Evolutionary conservation across 2,888 invertebrate species (phyloP), one percentile per base, ranked within the genome.

Genomic region (Apamea epomidion): DNA sequence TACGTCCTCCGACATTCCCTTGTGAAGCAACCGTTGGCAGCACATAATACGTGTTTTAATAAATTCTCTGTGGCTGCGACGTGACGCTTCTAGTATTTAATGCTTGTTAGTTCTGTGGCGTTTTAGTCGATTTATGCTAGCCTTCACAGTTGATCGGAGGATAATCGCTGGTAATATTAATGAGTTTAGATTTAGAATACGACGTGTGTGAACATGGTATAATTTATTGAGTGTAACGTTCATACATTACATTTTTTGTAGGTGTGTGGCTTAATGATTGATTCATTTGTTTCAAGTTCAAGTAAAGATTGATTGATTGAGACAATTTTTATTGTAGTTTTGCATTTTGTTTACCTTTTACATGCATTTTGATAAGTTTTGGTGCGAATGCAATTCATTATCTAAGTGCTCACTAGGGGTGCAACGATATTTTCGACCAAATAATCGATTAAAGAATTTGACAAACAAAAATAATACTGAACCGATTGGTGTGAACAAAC

Each of bases 21-120:
- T 87, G 91, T 93, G 92, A 88, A 81, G 91, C 91, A 93, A 93
- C 90, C 78, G 86, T 93, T 95, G 94, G 93, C 94, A 93, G 51
- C 62, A 51, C 51, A n/a, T 18, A 21, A 37, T 78, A 84, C 79
- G 70, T 78, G 79, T 78, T 84, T 84, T 82, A 83, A 81, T 84
- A 83, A 84, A 89, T 90, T 83, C 81, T 83, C 65, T 45, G 67
- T 71, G 60, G 65, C 42, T 69, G 81, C 84, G 70, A 86, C 80
- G 80, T 80, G 83, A 82, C 83, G 78, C 78, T 78, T 74, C 71
- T 78, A 76, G 74, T 70, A 70, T 83, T 84, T 73, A 65, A 48
- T 72, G 32, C 83, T 76, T 60, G 64, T 83, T 78, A 70, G 76
- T 73, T 84, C 64, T 81, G 67, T 81, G 51, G 74, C 74, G 80